Percentiles rank a stretch among this genome's conserved stretches.
phyloP scores from a whole-genome alignment of 1,140 invertebrate species.

The Drosophila rufa region DNA sequence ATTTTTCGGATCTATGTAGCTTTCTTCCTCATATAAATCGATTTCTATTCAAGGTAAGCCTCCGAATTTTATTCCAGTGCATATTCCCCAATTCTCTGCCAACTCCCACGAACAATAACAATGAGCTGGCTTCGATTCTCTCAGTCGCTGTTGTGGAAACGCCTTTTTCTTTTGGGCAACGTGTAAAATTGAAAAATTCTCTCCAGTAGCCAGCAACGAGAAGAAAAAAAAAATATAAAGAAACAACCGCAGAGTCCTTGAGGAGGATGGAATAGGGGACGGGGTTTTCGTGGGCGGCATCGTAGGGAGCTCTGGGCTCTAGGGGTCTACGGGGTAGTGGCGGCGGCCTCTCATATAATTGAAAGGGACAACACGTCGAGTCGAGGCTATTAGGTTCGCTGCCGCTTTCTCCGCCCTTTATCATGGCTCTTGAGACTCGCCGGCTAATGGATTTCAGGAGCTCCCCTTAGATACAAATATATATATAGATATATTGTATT shows the following conservation, averaged over 20 bases:
- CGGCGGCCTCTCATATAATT: slow-evolving; percentile 66
- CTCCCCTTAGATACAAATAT: slow-evolving; percentile 14
- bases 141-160: slow-evolving; percentile 43
- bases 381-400: slow-evolving; percentile 77
- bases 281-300: not conserved
- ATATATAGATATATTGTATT: slow-evolving; percentile 28
- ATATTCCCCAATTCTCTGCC: slow-evolving; percentile 15
- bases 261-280: not conserved
- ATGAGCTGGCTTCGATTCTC: slow-evolving; percentile 57
- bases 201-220: slow-evolving; percentile 53
- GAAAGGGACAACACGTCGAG: slow-evolving; percentile 82
- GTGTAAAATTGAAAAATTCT: slow-evolving; percentile 83
- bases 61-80: not conserved
- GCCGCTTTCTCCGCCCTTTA: slow-evolving; percentile 51
- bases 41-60: not conserved
- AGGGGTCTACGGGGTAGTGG: slow-evolving; percentile 23
- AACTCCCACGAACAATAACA: slow-evolving; percentile 63
- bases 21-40: not conserved
- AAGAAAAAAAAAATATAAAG: slow-evolving; percentile 25
- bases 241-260: slow-evolving; percentile 51
- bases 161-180: slow-evolving; percentile 59
- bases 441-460: slow-evolving; percentile 73
- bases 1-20: not conserved
- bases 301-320: slow-evolving; percentile 14
- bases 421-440: slow-evolving; percentile 78